Base-by-base conservation (phyloP, 37 sponge, comb jelly and placozoan species). In the Amphimedon queenslandica region DNA sequence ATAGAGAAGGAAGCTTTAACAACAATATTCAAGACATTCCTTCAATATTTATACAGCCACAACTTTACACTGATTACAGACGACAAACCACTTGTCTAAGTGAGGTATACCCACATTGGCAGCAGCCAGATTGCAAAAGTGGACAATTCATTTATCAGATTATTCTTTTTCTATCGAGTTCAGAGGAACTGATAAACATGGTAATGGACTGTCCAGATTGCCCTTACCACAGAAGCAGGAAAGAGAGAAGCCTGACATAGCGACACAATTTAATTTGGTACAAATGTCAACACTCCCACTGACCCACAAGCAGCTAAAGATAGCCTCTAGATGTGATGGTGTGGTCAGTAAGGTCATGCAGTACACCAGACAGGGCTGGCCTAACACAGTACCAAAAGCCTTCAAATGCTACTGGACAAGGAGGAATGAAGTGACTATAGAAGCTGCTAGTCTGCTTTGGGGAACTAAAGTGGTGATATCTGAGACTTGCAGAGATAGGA, bases 11-110 rank as follows among this genome's bases (percentile, higher is more conserved):
- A 78, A 39, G 79, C 79, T 21, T 40, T 78, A 30, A 16, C 72
- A 11, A 21, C 72, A 11, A 71, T 78, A 27, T 78, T 73, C 74
- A 76, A 67, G 33, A 13, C 20, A 11, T 75, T 75, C 41, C 79
- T 74, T 27, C 18, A 74, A 75, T 78, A 78, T 63, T 47, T 78
- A 28, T 78, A 72, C 53, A 73, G 79, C 8, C 4, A 70, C 3
- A n/a, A 21, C 16, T 78, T 78, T 53, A 78, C 79, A 37, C 47
- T 78, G 34, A 51, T 55, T 39, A 76, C 68, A 25, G 79, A 78
- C 35, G 55, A 47, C 28, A 1, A 75, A 23, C 73, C 71, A 23
- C 55, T 78, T 31, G 27, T 34, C 53, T 47, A 78, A 78, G 13
- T 11, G 21, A 8, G 68, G 67, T 69, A 32, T 76, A 36, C 67